Conservation (phyloP, 2,797 vertebrate genomes). For the Sebastiscus tertius region DNA sequence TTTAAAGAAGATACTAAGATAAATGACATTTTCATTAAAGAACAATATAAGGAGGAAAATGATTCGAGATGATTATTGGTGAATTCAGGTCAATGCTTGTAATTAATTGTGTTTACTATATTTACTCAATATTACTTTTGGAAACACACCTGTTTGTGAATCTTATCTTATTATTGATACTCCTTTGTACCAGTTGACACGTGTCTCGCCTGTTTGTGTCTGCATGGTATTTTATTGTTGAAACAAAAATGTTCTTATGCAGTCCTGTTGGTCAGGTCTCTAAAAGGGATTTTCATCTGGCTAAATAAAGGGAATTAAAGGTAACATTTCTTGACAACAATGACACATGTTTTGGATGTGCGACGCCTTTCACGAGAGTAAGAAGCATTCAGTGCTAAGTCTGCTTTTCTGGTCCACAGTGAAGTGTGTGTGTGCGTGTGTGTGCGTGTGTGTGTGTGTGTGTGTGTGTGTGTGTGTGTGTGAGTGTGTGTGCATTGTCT, state of each 20-base stretch:
- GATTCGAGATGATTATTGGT: not conserved
- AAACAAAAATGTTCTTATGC: not conserved
- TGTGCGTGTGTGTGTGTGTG: slow-evolving; percentile 6
- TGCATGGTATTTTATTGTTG: not conserved
- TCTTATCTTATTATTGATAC: not conserved
- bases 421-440: not conserved
- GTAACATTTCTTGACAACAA: not conserved
- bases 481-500: slow-evolving; percentile 45
- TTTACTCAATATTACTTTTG: not conserved
- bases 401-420: not conserved
- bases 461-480: slow-evolving; percentile 10
- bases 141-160: not conserved
- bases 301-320: not conserved
- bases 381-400: slow-evolving; percentile 6
- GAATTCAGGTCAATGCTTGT: not conserved
- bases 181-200: not conserved
- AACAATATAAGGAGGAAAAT: too few species aligned
- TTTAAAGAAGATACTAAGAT: too few species aligned
- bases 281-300: not conserved
- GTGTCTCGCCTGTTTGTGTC: not conserved
- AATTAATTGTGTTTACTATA: not conserved
- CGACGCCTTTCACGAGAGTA: not conserved
- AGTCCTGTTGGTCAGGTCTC: not conserved
- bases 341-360: not conserved
- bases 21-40: not conserved